These are phyloP conservation scores for Chrysotoxum bicinctum DNA, from an alignment of 2,888 invertebrate species.

Conservation along the genomic window DNA sequence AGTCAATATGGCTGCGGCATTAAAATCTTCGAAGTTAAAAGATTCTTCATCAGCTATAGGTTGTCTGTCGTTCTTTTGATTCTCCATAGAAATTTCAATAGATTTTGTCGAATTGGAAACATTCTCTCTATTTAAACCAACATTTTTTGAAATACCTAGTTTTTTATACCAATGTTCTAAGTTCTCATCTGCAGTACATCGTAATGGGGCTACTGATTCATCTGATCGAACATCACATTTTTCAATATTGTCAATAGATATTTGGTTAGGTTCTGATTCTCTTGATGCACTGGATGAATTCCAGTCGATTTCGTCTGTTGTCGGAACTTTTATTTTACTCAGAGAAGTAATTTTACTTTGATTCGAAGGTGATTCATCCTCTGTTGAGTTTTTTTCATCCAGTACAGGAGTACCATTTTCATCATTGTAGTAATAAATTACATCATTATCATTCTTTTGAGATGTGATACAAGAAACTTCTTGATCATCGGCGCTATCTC, in stretches of 20 bases:
- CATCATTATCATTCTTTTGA: background rate
- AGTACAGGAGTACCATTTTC: constrained; percentile 54
- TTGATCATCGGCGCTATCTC: constrained; percentile 33
- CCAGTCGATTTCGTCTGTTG: too few relatives aligned
- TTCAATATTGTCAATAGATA: background rate
- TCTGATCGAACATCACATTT: background rate
- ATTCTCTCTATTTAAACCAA: background rate
- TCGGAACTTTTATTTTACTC: constrained; percentile 38
- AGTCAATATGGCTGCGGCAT: constrained; percentile 45
- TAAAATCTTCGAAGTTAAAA: constrained; percentile 45
- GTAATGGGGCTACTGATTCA: background rate
- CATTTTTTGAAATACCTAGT: constrained; percentile 15
- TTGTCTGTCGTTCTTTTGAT: background rate
- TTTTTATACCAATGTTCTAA: constrained; percentile 46
- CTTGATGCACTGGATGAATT: background rate
- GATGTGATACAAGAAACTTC: constrained; percentile 50
- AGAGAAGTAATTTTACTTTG: constrained; percentile 31
- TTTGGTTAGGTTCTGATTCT: background rate
- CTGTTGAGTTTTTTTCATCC: constrained; percentile 49
- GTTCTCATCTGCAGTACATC: background rate
- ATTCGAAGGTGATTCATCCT: constrained; percentile 30
- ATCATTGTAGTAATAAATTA: constrained; percentile 30
- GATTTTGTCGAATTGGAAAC: background rate
- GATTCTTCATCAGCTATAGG: background rate
- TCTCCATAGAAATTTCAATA: background rate